Evolutionary conservation across 2,113 vertebrate genomes (phyloP).

Genomic region (Stercorarius parasiticus): DNA sequence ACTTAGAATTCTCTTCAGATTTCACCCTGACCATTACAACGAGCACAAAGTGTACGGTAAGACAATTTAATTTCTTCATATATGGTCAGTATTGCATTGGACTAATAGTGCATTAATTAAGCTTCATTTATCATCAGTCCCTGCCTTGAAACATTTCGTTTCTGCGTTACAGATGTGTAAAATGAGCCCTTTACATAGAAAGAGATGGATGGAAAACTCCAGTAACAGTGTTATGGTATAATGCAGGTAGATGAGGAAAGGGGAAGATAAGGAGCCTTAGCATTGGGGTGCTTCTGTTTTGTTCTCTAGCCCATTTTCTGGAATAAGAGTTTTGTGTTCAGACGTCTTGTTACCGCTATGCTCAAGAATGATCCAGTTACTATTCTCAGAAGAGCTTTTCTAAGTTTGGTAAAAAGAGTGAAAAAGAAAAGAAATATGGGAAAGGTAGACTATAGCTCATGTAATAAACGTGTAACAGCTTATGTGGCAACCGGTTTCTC

Average conservation of each 20-base stretch:
- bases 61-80: constrained; percentile 9
- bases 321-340: background rate
- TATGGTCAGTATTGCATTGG: background rate
- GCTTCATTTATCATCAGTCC: constrained; percentile 57
- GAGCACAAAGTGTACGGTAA: constrained; percentile 86
- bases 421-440: background rate
- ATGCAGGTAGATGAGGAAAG: background rate
- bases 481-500: background rate
- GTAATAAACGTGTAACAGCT: background rate
- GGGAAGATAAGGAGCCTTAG: background rate
- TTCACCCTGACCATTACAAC: constrained; percentile 83
- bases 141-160: constrained; percentile 62
- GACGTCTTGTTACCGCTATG: background rate
- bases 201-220: background rate
- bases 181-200: background rate
- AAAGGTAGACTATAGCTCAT: background rate
- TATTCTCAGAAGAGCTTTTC: background rate
- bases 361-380: background rate
- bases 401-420: background rate
- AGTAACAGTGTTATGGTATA: background rate
- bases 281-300: background rate
- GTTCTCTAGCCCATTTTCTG: background rate
- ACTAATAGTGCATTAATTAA: constrained; percentile 68
- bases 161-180: constrained; percentile 3
- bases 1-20: constrained; percentile 88